Evolutionary conservation across 92 coral and sea anemone species (phyloP).

Genomic region (Phymanthus crucifer): DNA sequence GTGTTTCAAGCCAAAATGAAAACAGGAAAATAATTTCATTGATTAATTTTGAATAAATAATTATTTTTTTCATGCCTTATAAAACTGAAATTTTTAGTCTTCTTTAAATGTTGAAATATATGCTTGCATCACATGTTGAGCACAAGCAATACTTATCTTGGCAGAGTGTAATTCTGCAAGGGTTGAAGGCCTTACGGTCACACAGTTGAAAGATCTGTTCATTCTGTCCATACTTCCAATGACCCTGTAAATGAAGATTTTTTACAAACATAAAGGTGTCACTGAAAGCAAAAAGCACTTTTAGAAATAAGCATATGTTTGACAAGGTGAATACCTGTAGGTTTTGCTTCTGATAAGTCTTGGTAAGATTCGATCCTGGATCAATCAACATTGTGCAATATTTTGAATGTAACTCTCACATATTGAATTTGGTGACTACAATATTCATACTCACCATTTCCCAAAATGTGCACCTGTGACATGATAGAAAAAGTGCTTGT

Average conservation of each 20-base stretch:
- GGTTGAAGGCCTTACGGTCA: constrained; percentile 78
- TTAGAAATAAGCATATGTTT: not conserved
- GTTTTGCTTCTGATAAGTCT: constrained; percentile 87
- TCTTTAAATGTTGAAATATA: constrained; percentile 69
- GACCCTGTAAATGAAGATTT: constrained; percentile 43
- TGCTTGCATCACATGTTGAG: constrained; percentile 75
- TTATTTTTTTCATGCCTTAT: not conserved
- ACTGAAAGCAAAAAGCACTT: not conserved
- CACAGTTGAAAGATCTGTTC: constrained; percentile 74
- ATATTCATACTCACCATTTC: constrained; percentile 77
- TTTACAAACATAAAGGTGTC: not conserved
- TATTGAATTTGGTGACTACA: not conserved
- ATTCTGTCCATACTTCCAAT: constrained; percentile 87
- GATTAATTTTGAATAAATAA: no score
- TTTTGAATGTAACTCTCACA: not conserved
- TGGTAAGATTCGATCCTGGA: constrained; percentile 85
- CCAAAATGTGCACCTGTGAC: constrained; percentile 93
- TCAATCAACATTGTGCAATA: not conserved
- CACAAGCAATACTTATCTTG: constrained; percentile 36
- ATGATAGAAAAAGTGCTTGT: not conserved
- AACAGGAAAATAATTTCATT: no score
- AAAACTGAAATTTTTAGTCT: constrained; percentile 43
- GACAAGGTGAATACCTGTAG: constrained; percentile 64
- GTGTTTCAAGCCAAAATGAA: no score
- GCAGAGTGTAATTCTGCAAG: constrained; percentile 58